Percentiles rank a stretch among this genome's conserved stretches.
phyloP scores from a whole-genome alignment of 2,888 invertebrate genomes.

The Nemapogon koenigi region DNA sequence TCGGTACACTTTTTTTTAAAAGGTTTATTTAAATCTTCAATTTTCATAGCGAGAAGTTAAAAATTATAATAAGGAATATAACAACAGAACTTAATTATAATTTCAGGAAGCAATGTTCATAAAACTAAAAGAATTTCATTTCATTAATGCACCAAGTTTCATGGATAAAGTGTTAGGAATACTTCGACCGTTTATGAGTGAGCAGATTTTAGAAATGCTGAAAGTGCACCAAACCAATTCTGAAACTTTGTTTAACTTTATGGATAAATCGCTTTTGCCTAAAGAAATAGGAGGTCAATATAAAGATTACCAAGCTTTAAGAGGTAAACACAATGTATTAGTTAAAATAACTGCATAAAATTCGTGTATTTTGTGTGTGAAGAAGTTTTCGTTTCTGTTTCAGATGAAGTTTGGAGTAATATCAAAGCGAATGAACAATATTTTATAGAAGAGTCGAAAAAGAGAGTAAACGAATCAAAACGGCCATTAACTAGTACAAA shows the following conservation, averaged over 20 bases:
- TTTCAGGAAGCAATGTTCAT: conserved; percentile 68
- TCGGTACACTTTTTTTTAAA: too few species aligned
- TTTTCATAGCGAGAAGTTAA: too few species aligned
- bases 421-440: conserved; percentile 27
- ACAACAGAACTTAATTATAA: conserved; percentile 2
- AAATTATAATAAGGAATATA: background rate
- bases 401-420: conserved; percentile 31
- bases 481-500: conserved; percentile 26
- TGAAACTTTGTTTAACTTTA: conserved; percentile 49
- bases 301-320: conserved; percentile 22
- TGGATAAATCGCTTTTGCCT: conserved; percentile 62
- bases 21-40: too few species aligned
- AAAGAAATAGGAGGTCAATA: conserved; percentile 63
- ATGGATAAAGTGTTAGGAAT: conserved; percentile 71
- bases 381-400: conserved; percentile 15
- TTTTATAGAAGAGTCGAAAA: conserved; percentile 30
- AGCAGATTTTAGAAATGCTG: conserved; percentile 60
- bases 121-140: conserved; percentile 69
- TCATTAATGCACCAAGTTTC: conserved; percentile 70
- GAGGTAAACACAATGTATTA: too few species aligned
- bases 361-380: too few species aligned
- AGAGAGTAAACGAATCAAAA: conserved; percentile 31
- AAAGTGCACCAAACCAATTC: conserved; percentile 54
- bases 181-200: conserved; percentile 75
- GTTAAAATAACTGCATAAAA: too few species aligned